These are phyloP conservation scores for Eupeodes latifasciatus DNA, from an alignment of 2,888 invertebrate species.

Conservation along the genomic window DNA sequence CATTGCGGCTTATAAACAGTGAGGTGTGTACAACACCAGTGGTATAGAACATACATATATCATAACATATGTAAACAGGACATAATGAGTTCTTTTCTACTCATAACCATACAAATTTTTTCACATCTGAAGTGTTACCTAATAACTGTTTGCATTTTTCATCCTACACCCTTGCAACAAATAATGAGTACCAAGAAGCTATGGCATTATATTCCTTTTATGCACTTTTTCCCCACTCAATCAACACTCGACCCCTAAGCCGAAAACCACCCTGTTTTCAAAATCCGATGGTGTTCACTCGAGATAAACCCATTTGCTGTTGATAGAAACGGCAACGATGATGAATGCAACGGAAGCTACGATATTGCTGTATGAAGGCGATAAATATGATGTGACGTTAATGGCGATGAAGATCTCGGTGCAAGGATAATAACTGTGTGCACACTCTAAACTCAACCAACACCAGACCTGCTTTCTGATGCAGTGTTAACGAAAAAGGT, in stretches of 20 bases:
- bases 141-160: constrained; percentile 75
- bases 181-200: constrained; percentile 21
- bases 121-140: constrained; percentile 72
- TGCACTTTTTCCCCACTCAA: constrained; percentile 23
- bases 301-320: constrained; percentile 67
- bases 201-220: constrained; percentile 54
- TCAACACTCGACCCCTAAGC: neutral
- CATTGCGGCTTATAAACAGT: too few species aligned
- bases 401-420: constrained; percentile 46
- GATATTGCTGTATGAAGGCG: constrained; percentile 9
- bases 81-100: constrained; percentile 72
- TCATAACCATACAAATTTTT: constrained; percentile 67
- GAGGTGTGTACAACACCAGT: neutral
- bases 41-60: neutral
- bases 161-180: constrained; percentile 37
- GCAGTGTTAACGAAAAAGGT: constrained; percentile 79
- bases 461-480: constrained; percentile 9
- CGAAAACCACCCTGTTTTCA: neutral
- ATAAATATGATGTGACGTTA: constrained; percentile 2
- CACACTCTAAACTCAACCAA: neutral
- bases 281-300: constrained; percentile 50
- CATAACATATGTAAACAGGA: constrained; percentile 50
- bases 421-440: constrained; percentile 52
- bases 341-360: neutral
- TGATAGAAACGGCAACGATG: constrained; percentile 32